These are phyloP conservation scores for Nephotettix cincticeps DNA, from an alignment of 1,140 invertebrate genomes.

Conservation along the genomic window DNA sequence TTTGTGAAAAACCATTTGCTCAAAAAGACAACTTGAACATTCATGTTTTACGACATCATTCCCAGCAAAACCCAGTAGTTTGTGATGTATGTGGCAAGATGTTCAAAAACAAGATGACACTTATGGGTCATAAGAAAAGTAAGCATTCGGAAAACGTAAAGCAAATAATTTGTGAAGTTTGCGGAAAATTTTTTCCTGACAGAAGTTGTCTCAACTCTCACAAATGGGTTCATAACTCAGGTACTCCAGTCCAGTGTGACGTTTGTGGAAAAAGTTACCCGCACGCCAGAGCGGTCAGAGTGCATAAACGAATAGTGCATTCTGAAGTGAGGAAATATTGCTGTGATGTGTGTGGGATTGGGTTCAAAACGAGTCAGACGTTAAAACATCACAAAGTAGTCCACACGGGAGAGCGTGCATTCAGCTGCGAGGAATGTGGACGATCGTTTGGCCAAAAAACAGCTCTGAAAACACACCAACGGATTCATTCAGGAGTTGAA, in stretches of 20 bases:
- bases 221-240: conserved; percentile 28
- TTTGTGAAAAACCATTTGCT: conserved; percentile 81
- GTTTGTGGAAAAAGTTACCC: conserved; percentile 33
- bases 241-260: conserved; percentile 32
- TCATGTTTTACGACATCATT: conserved; percentile 14
- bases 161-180: conserved; percentile 31
- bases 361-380: conserved; percentile 23
- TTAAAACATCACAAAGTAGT: conserved; percentile 43
- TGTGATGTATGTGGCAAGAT: conserved; percentile 42
- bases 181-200: conserved; percentile 54
- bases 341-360: conserved; percentile 32
- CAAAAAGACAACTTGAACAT: conserved; percentile 64
- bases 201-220: conserved; percentile 67
- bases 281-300: not conserved
- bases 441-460: conserved; percentile 50
- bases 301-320: conserved; percentile 15
- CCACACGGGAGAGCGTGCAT: conserved; percentile 45
- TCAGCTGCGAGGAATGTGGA: conserved; percentile 49
- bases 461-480: conserved; percentile 48
- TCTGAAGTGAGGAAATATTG: not conserved
- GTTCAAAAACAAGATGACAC: conserved; percentile 47
- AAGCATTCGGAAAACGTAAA: conserved; percentile 32
- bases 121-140: conserved; percentile 51
- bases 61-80: not conserved
- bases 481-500: conserved; percentile 45